Percentiles rank a stretch among this genome's conserved stretches.
phyloP scores from a whole-genome alignment of 2,888 invertebrate genomes.

The Lacanobia oleracea region DNA sequence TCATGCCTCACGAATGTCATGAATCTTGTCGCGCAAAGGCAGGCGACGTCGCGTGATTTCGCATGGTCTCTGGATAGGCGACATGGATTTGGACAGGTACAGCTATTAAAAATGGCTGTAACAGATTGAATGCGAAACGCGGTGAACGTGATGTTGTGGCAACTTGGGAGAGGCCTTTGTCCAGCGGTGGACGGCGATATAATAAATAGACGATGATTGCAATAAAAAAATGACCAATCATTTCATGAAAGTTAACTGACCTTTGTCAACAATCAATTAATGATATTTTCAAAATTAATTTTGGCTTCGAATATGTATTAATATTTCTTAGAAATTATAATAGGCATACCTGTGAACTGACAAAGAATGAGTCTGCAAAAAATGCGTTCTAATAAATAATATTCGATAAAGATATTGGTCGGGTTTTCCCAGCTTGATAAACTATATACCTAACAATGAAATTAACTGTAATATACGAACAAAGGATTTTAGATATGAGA shows the following conservation, averaged over 20 bases:
- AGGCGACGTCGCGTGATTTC: background rate
- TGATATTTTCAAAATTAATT: too few species aligned
- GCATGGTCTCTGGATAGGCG: background rate
- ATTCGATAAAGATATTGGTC: background rate
- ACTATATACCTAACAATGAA: background rate
- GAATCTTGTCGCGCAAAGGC: too few species aligned
- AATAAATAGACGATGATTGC: background rate
- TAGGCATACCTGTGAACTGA: background rate
- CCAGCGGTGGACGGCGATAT: background rate
- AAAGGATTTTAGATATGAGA: slow-evolving; percentile 19
- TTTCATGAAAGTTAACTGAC: slow-evolving; percentile 6
- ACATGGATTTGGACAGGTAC: background rate
- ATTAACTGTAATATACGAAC: slow-evolving; percentile 2
- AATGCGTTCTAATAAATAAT: background rate
- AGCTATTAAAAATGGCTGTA: background rate
- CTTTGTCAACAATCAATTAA: slow-evolving; percentile 5
- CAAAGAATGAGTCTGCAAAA: slow-evolving; percentile 7
- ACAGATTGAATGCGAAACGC: background rate
- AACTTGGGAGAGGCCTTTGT: background rate
- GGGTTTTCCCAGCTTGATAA: slow-evolving; percentile 12
- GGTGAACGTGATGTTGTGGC: background rate
- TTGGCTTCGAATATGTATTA: background rate
- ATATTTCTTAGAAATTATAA: background rate
- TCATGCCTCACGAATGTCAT: background rate
- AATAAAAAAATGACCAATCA: background rate